Conservation (phyloP, 2,797 vertebrate species). For the Phataginus tricuspis region DNA sequence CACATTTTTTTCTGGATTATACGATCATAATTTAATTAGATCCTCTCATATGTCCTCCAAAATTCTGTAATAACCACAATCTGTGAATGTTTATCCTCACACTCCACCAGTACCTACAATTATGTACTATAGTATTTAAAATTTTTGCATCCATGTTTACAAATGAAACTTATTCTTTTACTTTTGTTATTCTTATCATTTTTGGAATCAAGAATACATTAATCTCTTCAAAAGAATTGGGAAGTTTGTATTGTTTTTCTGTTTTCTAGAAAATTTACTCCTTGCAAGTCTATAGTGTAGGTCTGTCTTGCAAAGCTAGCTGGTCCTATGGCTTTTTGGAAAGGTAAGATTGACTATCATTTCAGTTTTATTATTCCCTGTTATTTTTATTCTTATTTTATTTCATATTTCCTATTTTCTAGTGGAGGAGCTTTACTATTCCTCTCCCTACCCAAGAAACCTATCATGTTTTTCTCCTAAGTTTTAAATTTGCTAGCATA, state of each 20-base stretch:
- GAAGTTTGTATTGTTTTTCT: background rate
- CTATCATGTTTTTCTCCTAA: background rate
- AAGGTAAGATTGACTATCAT: background rate
- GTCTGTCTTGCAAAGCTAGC: background rate
- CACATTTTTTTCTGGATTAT: background rate
- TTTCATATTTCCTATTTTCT: background rate
- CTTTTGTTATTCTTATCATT: background rate
- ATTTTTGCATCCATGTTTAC: background rate
- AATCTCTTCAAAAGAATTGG: background rate
- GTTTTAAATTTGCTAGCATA: background rate
- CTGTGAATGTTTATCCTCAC: background rate
- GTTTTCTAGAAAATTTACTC: background rate
- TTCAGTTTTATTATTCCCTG: background rate
- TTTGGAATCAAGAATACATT: background rate
- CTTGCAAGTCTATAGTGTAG: background rate
- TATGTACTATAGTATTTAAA: background rate
- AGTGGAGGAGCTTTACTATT: background rate
- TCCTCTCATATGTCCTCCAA: background rate
- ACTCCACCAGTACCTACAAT: background rate
- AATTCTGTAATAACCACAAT: background rate
- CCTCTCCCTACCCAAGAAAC: background rate
- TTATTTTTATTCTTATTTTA: background rate
- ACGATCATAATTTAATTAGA: background rate
- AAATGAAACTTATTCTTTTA: background rate
- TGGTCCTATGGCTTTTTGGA: background rate